Percentiles rank a stretch among this genome's conserved stretches.
Evolutionary conservation across 2,113 vertebrate genomes (phyloP).

Genomic region (Barbus barbus): DNA sequence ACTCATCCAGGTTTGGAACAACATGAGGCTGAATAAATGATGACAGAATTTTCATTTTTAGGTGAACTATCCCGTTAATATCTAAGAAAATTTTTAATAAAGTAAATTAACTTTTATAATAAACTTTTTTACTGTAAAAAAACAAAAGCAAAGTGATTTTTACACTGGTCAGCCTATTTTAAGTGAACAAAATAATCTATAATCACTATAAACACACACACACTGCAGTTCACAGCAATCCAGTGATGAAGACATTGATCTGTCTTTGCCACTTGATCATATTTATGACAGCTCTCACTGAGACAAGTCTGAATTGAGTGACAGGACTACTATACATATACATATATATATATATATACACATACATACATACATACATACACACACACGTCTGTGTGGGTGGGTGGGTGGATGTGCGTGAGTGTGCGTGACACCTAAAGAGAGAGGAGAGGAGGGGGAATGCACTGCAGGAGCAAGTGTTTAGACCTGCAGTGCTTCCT

Average conservation of each 20-base stretch:
- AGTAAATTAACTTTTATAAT: background rate
- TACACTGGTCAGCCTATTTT: background rate
- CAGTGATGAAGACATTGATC: conserved; percentile 16
- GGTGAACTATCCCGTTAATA: too few species aligned
- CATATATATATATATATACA: too few species aligned
- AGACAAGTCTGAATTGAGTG: background rate
- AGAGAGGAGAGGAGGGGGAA: conserved; percentile 43
- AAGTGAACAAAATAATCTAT: too few species aligned
- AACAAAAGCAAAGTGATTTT: background rate
- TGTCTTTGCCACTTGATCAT: background rate
- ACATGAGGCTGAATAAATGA: too few species aligned
- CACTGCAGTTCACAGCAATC: conserved; percentile 12
- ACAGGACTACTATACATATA: background rate
- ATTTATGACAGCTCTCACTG: background rate
- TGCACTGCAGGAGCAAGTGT: conserved; percentile 55
- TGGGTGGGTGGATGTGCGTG: conserved; percentile 11
- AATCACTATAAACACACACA: conserved; percentile 2
- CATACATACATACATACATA: too few species aligned
- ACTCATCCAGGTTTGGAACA: too few species aligned
- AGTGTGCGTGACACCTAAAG: conserved; percentile 43
- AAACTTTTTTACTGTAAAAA: background rate
- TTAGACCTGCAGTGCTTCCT: conserved; percentile 54
- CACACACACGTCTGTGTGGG: conserved; percentile 12
- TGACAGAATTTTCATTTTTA: too few species aligned
- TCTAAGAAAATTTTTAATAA: too few species aligned